Conservation (phyloP, 2,113 vertebrate species). For the Stomatorhinus ivindoensis region DNA sequence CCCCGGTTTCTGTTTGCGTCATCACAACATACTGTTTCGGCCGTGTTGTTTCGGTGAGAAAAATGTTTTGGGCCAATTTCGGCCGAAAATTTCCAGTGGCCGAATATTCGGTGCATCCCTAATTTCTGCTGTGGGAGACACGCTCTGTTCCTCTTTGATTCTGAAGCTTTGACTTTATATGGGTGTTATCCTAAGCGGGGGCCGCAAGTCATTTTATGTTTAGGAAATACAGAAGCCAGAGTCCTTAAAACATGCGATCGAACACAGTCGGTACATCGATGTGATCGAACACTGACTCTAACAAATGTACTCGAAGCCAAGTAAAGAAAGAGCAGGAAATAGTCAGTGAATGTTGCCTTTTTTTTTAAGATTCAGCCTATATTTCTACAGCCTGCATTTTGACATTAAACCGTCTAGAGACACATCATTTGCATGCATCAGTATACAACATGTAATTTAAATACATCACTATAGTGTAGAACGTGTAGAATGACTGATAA, state of each 20-base stretch:
- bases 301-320: neutral
- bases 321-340: neutral
- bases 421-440: constrained; percentile 6
- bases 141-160: neutral
- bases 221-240: neutral
- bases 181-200: neutral
- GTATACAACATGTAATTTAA: neutral
- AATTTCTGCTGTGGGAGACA: neutral
- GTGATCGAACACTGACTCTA: neutral
- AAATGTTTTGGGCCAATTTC: too few species aligned
- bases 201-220: neutral
- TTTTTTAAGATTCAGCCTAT: neutral
- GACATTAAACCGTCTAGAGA: neutral
- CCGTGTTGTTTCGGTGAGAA: too few species aligned
- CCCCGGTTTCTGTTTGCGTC: too few species aligned
- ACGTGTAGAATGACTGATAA: neutral
- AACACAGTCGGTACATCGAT: neutral
- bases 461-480: neutral
- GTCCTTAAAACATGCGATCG: neutral
- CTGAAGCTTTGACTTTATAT: neutral
- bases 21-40: too few species aligned
- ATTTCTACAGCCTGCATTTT: neutral
- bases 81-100: too few species aligned
- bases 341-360: neutral
- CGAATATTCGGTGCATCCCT: too few species aligned